Conservation (phyloP, 1,140 invertebrate genomes). For the Apis cerana region DNA sequence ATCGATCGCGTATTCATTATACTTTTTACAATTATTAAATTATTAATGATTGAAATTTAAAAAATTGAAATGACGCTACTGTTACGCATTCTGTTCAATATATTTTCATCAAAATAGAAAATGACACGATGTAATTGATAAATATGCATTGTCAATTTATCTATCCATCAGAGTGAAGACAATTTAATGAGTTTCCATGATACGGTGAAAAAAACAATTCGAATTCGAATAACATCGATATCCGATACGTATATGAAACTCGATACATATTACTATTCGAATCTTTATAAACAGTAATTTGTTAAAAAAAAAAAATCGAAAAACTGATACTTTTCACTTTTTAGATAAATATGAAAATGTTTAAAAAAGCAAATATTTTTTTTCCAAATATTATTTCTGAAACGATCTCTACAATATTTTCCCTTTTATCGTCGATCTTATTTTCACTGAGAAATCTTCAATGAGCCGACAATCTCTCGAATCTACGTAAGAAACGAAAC, state of each 20-base stretch:
- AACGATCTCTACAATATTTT: background rate
- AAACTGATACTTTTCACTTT: background rate
- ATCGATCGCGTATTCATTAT: background rate
- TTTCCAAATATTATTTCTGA: background rate
- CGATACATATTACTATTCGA: background rate
- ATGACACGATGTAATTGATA: conserved; percentile 1
- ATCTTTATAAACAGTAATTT: background rate
- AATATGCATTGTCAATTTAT: background rate
- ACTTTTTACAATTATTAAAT: background rate
- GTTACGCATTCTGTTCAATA: background rate
- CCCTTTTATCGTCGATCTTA: background rate
- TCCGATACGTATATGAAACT: background rate
- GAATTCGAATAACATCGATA: background rate
- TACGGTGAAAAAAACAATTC: background rate
- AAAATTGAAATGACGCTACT: background rate
- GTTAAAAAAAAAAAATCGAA: background rate
- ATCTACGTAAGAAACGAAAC: conserved; percentile 35
- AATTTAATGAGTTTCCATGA: background rate
- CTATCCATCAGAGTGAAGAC: conserved; percentile 1
- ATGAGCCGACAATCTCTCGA: background rate
- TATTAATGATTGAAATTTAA: no score
- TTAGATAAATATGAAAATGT: background rate
- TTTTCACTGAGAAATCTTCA: background rate
- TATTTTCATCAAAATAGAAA: background rate
- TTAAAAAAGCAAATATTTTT: background rate